Evolutionary conservation across 2,888 invertebrate genomes (phyloP).

Genomic region (Atrina japonica): DNA sequence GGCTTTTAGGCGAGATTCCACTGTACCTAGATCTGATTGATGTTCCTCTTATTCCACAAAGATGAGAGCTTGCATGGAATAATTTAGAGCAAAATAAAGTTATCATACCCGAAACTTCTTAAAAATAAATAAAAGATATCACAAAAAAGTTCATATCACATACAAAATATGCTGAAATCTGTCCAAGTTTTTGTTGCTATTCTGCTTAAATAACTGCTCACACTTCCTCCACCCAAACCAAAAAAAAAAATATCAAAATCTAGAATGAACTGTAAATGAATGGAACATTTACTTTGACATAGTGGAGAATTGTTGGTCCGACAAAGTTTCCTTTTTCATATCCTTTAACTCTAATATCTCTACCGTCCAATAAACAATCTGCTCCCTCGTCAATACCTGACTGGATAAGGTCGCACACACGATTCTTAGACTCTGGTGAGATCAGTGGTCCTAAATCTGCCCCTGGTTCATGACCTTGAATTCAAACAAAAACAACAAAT

Average conservation of each 20-base stretch:
- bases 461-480: conserved; percentile 81
- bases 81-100: no score
- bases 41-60: no score
- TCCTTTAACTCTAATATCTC: conserved; percentile 89
- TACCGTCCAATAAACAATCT: conserved; percentile 92
- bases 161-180: neutral
- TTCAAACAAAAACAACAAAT: neutral
- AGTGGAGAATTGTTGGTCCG: conserved; percentile 95
- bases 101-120: no score
- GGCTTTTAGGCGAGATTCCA: no score
- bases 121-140: no score
- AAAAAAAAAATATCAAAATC: no score
- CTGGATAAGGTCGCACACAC: conserved; percentile 91
- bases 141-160: neutral
- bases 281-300: conserved; percentile 87
- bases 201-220: no score
- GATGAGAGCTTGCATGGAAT: no score
- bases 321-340: conserved; percentile 99
- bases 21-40: no score
- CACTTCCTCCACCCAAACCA: no score
- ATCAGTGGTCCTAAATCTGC: conserved; percentile 92
- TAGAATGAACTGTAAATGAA: no score
- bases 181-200: no score
- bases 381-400: conserved; percentile 94
- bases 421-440: conserved; percentile 91